Conservation (phyloP, 1,140 invertebrate genomes). For the Linepithema humile region DNA sequence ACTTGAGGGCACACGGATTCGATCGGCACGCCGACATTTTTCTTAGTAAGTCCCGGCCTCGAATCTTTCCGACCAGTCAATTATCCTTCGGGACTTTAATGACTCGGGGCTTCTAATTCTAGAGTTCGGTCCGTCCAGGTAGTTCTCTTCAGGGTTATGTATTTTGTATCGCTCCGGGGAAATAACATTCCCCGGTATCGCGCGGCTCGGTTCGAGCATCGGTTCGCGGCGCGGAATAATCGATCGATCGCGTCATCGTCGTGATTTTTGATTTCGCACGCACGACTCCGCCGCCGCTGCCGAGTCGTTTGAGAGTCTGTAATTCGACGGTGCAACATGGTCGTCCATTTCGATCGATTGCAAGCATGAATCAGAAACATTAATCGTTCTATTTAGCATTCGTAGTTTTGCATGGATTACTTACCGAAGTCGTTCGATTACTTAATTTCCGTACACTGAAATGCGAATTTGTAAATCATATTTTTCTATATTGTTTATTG, state of each 20-base stretch:
- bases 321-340: slow-evolving; percentile 40
- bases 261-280: slow-evolving; percentile 58
- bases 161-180: slow-evolving; percentile 77
- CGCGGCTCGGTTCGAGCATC: neutral
- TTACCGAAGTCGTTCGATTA: neutral
- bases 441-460: neutral
- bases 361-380: slow-evolving; percentile 3
- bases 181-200: slow-evolving; percentile 56
- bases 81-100: slow-evolving; percentile 80
- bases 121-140: slow-evolving; percentile 67
- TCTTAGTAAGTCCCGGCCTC: slow-evolving; percentile 49
- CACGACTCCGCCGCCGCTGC: slow-evolving; percentile 17
- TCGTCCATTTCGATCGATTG: slow-evolving; percentile 15
- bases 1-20: slow-evolving; percentile 24
- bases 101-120: slow-evolving; percentile 76
- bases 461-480: neutral
- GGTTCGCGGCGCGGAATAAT: slow-evolving; percentile 52
- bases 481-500: neutral
- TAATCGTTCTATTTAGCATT: neutral
- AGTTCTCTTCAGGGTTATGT: slow-evolving; percentile 64
- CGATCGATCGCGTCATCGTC: slow-evolving; percentile 57
- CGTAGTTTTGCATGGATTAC: neutral
- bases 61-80: slow-evolving; percentile 67
- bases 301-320: slow-evolving; percentile 14
- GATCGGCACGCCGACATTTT: slow-evolving; percentile 56